Evolutionary conservation across 2,113 vertebrate genomes (phyloP), one percentile per base, ranked within the genome.

Genomic region (Heterochromis multidens): DNA sequence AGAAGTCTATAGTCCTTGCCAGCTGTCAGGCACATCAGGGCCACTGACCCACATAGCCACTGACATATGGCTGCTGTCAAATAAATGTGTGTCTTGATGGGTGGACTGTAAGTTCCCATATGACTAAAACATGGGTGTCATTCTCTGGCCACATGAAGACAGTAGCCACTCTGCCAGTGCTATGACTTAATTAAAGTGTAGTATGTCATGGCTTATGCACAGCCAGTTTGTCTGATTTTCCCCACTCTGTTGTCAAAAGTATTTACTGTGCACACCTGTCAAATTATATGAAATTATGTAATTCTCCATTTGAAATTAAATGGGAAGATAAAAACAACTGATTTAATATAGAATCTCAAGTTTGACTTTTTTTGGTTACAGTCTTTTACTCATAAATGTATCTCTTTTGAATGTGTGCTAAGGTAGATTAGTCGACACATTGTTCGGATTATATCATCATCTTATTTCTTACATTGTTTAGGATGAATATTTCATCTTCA

Each of bases 1-100:
- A 60, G 35, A 92, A 83, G 83, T 93, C 86, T 87, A 27, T 80
- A 84, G 84, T 92, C 79, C 46, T 74, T n/a, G 9, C 88, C 76
- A 79, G 40, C 63, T 65, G 82, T 84, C 65, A 37, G n/a, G 16
- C 27, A 65, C 87, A 61, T 62, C 35, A 29, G 56, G 81, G 86
- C 72, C 61, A 61, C 23, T 77, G 65, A 80, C 62, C 67, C 63
- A 79, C 60, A 79, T 13, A 82, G 61, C 23, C 61, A 60, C 61
- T 29, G 72, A 85, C 82, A 77, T 72, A 61, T 37, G 65, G 74
- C 85, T 85, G 82, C 77, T 88, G 80, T 93, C 83, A 65, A 57
- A 88, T 65, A 80, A 43, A 62, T 89, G 76, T 62, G 79, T 86
- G 70, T 59, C 12, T 62, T 10, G 0, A 46, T 79, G 76, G 54